Base-by-base conservation (phyloP, 1,140 invertebrate species). In the Phymorhynchus buccinoides region DNA sequence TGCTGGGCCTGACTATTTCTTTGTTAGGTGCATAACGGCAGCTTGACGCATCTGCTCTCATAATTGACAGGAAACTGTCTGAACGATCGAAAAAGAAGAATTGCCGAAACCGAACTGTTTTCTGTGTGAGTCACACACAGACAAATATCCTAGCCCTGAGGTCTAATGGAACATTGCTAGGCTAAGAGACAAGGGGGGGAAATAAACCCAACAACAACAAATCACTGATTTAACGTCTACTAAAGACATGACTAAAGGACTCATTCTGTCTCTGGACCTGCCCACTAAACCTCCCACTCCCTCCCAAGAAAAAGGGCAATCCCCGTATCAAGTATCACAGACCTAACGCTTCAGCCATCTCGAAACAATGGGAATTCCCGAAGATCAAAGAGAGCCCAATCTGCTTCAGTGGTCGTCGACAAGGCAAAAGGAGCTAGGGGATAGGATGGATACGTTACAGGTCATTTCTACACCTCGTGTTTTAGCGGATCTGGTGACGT, bases 401-500 rank as follows among this genome's bases (percentile, higher is more conserved):
- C 73, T 75, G 73, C 73, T 75, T 1, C 32, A 75, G 12, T 41
- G 37, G 35, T 39, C 35, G 73, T 75, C 73, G 37, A 75, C 73
- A 75, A 62, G 56, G 27, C 73, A 66, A 66, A 66, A 27, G 30
- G 62, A 66, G 62, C 30, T 6, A 14, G 14, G 37, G 9, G 37
- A 16, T 1, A 12, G 1, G 37, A 16, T 7, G 18, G 73, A 35
- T 75, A 9, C 18, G 30, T 75, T 75, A 41, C 73, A 75, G 37
- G 37, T 37, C 1, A 75, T 75, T 75, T 75, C 73, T 75, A 35
- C 7, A 41, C 18, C 73, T 27, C 73, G 32, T 39, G 32, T 35
- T 75, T 41, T 16, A 16, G 73, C 37, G 35, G 73, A 75, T 75
- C 73, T 75, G 73, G 73, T 75, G 37, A 39, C 73, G 14, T 39